phyloP scores from a whole-genome alignment of 2,888 invertebrate genomes.

The Brenthis hecate region DNA sequence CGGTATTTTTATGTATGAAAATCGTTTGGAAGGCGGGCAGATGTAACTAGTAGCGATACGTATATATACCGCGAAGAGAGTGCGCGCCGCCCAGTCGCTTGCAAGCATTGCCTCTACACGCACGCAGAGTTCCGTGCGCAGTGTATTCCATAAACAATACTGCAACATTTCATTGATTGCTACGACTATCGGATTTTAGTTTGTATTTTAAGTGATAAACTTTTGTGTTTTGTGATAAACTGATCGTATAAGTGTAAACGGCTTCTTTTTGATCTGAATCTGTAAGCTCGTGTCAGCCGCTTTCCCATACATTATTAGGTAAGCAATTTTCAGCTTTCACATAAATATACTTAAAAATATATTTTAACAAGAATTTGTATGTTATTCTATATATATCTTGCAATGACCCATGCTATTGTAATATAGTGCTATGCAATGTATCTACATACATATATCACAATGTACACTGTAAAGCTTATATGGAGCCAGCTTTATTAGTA shows the following conservation, averaged over 20 bases:
- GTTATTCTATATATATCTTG: too few relatives aligned
- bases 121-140: slow-evolving; percentile 27
- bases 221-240: slow-evolving; percentile 31
- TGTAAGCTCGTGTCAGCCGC: slow-evolving; percentile 33
- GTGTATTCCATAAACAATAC: slow-evolving; percentile 23
- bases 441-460: not conserved
- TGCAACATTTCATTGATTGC: slow-evolving; percentile 21
- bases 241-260: slow-evolving; percentile 26
- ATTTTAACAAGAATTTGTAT: too few relatives aligned
- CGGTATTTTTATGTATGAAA: slow-evolving; percentile 76
- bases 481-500: too few relatives aligned
- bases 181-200: slow-evolving; percentile 12
- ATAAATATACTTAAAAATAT: not conserved
- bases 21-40: slow-evolving; percentile 68
- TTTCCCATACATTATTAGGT: slow-evolving; percentile 44
- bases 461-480: not conserved
- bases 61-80: slow-evolving; percentile 69
- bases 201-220: slow-evolving; percentile 15
- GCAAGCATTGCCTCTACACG: slow-evolving; percentile 45
- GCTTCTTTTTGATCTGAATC: slow-evolving; percentile 32
- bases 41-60: slow-evolving; percentile 49
- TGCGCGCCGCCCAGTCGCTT: slow-evolving; percentile 74
- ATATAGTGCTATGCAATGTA: not conserved
- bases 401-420: too few relatives aligned
- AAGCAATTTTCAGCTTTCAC: slow-evolving; percentile 31